Evolutionary conservation across 2,888 invertebrate species (phyloP).

Genomic region (Drosophila histrio): DNA sequence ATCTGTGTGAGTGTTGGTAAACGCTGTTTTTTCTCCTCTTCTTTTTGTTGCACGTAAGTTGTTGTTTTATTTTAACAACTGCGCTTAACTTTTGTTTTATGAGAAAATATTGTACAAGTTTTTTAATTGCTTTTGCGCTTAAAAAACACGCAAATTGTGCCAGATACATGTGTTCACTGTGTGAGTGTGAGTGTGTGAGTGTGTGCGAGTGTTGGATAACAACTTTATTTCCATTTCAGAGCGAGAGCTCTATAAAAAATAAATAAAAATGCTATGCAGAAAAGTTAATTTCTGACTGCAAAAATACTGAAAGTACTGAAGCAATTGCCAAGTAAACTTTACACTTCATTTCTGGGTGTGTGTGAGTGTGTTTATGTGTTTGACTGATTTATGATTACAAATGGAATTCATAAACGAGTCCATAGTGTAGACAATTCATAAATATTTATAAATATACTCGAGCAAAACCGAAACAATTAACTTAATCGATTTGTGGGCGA

Average conservation of each 20-base stretch:
- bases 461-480: constrained; percentile 55
- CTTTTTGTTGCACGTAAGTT: neutral
- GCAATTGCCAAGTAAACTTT: constrained; percentile 25
- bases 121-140: constrained; percentile 70
- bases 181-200: neutral
- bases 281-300: constrained; percentile 39
- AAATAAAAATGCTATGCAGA: constrained; percentile 14
- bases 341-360: constrained; percentile 1
- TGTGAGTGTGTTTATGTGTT: neutral
- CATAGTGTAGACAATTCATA: constrained; percentile 40
- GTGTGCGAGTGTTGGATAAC: constrained; percentile 37
- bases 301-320: constrained; percentile 17
- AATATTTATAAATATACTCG: constrained; percentile 58
- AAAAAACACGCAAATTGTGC: constrained; percentile 55
- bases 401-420: constrained; percentile 38
- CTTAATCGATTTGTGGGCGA: constrained; percentile 66
- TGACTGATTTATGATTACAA: constrained; percentile 46
- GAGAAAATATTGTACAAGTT: constrained; percentile 72
- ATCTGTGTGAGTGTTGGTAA: constrained; percentile 51
- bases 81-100: constrained; percentile 64
- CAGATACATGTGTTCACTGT: constrained; percentile 18
- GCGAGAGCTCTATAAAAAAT: constrained; percentile 13
- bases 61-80: constrained; percentile 17
- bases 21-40: constrained; percentile 3
- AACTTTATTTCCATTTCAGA: constrained; percentile 52